A percentile compares a stretch with the other conserved stretches of the same genome.
These are phyloP conservation scores for Erannis defoliaria DNA, from an alignment of 2,888 invertebrate genomes.

Conservation along the genomic window DNA sequence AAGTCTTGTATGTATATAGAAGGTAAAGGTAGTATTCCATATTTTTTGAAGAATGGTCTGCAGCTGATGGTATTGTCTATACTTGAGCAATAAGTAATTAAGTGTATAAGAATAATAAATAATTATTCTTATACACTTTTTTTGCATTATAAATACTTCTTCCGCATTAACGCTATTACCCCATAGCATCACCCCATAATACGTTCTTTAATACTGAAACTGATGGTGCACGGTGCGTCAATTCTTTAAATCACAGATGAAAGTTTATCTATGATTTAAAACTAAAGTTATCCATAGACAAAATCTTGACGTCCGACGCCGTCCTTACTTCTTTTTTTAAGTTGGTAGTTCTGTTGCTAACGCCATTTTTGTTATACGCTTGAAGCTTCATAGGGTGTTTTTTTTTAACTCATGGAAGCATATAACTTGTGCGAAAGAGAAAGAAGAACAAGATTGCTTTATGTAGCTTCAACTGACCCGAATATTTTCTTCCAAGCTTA, in stretches of 20 bases:
- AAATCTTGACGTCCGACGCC: conserved; percentile 84
- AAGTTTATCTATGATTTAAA: conserved; percentile 55
- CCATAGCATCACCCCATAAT: too few relatives aligned
- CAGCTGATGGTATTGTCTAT: too few relatives aligned
- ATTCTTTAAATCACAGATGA: neutral
- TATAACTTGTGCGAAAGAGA: conserved; percentile 75
- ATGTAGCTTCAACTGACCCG: conserved; percentile 77
- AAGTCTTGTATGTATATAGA: too few relatives aligned
- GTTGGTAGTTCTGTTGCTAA: conserved; percentile 84
- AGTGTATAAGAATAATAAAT: too few relatives aligned
- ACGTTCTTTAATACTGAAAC: neutral
- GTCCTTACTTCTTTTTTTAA: conserved; percentile 71
- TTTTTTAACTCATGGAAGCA: conserved; percentile 74
- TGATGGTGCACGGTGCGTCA: neutral
- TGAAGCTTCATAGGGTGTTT: conserved; percentile 81
- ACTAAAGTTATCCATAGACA: conserved; percentile 67
- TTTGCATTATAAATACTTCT: too few relatives aligned
- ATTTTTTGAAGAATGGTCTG: too few relatives aligned
- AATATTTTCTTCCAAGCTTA: conserved; percentile 87
- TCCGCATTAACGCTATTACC: too few relatives aligned
- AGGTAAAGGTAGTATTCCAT: too few relatives aligned
- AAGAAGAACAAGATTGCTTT: conserved; percentile 55
- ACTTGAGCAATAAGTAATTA: too few relatives aligned
- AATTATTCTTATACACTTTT: too few relatives aligned
- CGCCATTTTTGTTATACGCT: conserved; percentile 86